Conservation (phyloP, 1,140 invertebrate species). For the Oscheius sp. region DNA sequence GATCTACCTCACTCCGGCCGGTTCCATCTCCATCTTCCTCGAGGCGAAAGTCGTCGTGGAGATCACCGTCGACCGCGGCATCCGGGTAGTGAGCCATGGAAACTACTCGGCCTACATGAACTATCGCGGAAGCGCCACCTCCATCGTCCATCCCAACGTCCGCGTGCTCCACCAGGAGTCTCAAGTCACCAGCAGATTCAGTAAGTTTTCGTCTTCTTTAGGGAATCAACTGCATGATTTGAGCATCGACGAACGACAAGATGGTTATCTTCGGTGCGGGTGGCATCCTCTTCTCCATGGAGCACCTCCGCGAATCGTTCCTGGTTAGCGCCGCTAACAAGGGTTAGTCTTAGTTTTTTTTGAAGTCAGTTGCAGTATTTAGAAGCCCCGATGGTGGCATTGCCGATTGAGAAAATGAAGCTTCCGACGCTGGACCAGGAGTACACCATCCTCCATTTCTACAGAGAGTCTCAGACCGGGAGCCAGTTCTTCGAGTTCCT, state of each 20-base stretch:
- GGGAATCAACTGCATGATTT: neutral
- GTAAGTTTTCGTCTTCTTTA: neutral
- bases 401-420: conserved; percentile 21
- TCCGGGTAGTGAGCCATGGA: conserved; percentile 26
- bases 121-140: conserved; percentile 3
- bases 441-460: conserved; percentile 32
- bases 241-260: conserved; percentile 21
- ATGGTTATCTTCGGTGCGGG: conserved; percentile 24
- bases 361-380: neutral
- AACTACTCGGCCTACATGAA: conserved; percentile 17
- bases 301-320: conserved; percentile 26
- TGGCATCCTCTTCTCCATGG: conserved; percentile 37
- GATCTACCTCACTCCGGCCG: conserved; percentile 32
- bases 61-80: conserved; percentile 16
- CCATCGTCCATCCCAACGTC: conserved; percentile 25
- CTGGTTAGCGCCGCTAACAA: conserved; percentile 12
- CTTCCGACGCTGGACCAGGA: conserved; percentile 27
- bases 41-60: conserved; percentile 19
- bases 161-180: conserved; percentile 23
- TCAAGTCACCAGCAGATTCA: conserved; percentile 20
- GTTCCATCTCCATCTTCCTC: conserved; percentile 18
- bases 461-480: conserved; percentile 27
- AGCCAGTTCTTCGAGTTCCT: neutral
- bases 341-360: neutral
- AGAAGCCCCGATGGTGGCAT: conserved; percentile 15